Evolutionary conservation across 2,113 vertebrate species (phyloP).

Genomic region (Beaufortia kweichowensis): DNA sequence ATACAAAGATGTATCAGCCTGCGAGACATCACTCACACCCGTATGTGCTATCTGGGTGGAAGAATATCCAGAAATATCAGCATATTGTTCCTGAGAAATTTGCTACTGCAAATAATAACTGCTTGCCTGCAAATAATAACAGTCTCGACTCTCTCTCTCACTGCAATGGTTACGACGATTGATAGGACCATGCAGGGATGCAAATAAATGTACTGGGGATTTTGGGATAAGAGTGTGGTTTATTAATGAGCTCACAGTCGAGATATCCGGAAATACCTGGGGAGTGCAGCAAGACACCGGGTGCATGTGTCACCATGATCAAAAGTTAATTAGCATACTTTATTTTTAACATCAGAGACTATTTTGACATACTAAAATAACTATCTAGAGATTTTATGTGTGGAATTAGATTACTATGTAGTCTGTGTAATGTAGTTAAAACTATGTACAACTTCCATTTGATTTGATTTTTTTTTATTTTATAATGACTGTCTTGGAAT

Average conservation of each 20-base stretch:
- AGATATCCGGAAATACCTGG: background rate
- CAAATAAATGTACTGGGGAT: background rate
- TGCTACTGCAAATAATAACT: constrained; percentile 6
- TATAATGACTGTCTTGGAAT: no score
- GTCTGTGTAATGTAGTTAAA: background rate
- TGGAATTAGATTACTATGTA: background rate
- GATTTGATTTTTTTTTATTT: no score
- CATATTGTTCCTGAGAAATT: background rate
- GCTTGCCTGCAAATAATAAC: background rate
- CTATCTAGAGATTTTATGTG: background rate
- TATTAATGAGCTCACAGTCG: constrained; percentile 10
- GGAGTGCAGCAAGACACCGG: background rate
- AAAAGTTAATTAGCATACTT: background rate
- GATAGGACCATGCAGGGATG: background rate
- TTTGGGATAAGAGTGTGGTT: background rate
- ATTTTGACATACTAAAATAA: background rate
- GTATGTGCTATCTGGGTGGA: background rate
- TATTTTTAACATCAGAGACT: background rate
- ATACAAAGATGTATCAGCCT: background rate
- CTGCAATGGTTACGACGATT: background rate
- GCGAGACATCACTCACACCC: background rate
- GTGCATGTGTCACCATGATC: background rate
- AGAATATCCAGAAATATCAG: constrained; percentile 1
- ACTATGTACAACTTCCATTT: no score
- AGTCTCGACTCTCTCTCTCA: background rate